Evolutionary conservation across 2,888 invertebrate species (phyloP).

Genomic region (Oligia fasciuncula): DNA sequence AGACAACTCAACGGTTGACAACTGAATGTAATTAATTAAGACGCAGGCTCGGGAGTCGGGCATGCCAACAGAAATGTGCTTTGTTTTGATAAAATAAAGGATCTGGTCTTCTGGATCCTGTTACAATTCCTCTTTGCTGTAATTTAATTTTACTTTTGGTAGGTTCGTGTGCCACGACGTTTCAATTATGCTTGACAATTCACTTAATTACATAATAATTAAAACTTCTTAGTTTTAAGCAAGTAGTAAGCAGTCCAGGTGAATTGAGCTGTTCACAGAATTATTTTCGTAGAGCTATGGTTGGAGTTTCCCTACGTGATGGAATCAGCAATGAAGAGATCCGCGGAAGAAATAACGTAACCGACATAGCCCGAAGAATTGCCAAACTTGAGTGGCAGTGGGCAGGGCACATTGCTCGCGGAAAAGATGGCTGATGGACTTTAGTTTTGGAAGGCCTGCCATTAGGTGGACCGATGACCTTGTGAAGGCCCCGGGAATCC

Average conservation of each 20-base stretch:
- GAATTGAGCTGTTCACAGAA: background rate
- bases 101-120: constrained; percentile 29
- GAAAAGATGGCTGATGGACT: background rate
- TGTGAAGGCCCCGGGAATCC: too few relatives aligned
- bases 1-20: constrained; percentile 76
- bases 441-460: too few relatives aligned
- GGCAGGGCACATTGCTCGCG: background rate
- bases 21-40: constrained; percentile 82
- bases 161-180: background rate
- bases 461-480: too few relatives aligned
- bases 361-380: background rate
- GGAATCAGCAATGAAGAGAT: background rate
- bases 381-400: background rate
- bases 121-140: constrained; percentile 29
- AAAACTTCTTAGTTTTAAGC: too few relatives aligned
- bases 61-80: constrained; percentile 62
- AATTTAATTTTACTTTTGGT: constrained; percentile 30
- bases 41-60: constrained; percentile 62
- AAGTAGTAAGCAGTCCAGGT: background rate
- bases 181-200: background rate
- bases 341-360: background rate
- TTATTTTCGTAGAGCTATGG: background rate
- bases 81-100: constrained; percentile 67
- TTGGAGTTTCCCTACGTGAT: too few relatives aligned
- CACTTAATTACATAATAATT: background rate